Evolutionary conservation across 2,888 invertebrate species (phyloP), one percentile per base, ranked within the genome.

Genomic region (Erebia ligea): DNA sequence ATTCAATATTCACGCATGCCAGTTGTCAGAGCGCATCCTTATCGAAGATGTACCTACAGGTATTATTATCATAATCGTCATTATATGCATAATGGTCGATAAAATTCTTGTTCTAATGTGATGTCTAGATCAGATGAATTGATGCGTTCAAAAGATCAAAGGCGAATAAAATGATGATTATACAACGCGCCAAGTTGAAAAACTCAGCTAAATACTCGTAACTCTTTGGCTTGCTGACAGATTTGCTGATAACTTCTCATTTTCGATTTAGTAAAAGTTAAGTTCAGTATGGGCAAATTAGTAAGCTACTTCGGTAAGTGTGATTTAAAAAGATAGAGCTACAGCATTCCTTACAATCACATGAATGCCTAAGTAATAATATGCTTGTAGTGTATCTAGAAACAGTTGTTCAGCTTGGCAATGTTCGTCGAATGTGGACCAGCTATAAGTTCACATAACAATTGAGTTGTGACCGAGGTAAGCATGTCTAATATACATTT

Each of bases 21-120:
- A 52, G n/a, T 45, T 56, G 57, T 63, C 48, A 66, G 21, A 66
- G 48, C 62, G 40, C 67, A 59, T 69, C 57, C 15, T 34, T 40
- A 61, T 57, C 65, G 34, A 54, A 65, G 40, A 21, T 54, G 40
- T 70, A 52, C 45, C 45, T 45, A 11, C 67, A 54, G 48, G 25
- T 63, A 63, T 58, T 72, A 69, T 69, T 69, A 72, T 52, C 25
- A 72, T 72, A 70, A 65, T 72, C 61, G 40, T 58, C 58, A 48
- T 57, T 21, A 65, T 57, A 68, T 68, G 65, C 61, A 57, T 70
- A 65, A 65, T 13, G 50, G 15, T 56, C 40, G 52, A 59, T 67
- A 61, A 61, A 70, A 52, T 65, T 62, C 59, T 34, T 61, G 61
- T 65, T 21, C 21, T 21, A 54, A 56, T 8, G 65, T 15, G 3